Conservation (phyloP, 2,113 vertebrate species). For the Marcusenius ussheri region DNA sequence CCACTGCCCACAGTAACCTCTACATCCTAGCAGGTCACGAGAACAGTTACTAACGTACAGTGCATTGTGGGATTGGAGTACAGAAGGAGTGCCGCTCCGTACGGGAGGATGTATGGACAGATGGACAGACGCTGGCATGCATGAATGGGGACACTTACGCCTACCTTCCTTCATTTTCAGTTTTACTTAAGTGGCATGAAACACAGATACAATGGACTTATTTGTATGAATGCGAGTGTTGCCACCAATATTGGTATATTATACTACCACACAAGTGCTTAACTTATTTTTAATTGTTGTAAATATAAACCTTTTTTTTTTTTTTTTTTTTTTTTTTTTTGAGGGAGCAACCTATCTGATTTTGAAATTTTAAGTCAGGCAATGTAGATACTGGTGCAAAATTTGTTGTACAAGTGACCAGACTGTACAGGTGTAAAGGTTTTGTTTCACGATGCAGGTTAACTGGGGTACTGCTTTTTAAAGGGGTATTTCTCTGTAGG, state of each 20-base stretch:
- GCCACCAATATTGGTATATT: slow-evolving; percentile 60
- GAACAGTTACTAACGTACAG: slow-evolving; percentile 87
- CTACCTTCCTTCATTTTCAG: slow-evolving; percentile 39
- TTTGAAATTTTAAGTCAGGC: slow-evolving; percentile 56
- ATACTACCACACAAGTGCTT: slow-evolving; percentile 77
- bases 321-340: slow-evolving; percentile 56
- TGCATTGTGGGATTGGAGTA: slow-evolving; percentile 8
- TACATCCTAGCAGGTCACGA: slow-evolving; percentile 98
- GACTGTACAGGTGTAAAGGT: slow-evolving; percentile 77
- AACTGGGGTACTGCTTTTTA: slow-evolving; percentile 57
- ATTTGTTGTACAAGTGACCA: slow-evolving; percentile 67
- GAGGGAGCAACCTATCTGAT: slow-evolving; percentile 56
- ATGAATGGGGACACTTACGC: slow-evolving; percentile 29
- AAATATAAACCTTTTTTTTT: slow-evolving; percentile 75
- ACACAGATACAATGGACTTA: slow-evolving; percentile 47
- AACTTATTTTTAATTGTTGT: slow-evolving; percentile 90
- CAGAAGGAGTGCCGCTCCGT: slow-evolving; percentile 31
- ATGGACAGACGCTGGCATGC: slow-evolving; percentile 41
- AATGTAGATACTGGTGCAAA: slow-evolving; percentile 75
- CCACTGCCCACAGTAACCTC: slow-evolving; percentile 94
- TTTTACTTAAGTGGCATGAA: slow-evolving; percentile 78
- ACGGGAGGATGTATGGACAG: slow-evolving; percentile 37
- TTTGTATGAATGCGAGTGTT: slow-evolving; percentile 51
- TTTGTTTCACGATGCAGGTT: slow-evolving; percentile 32
- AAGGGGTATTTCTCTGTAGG: slow-evolving; percentile 42